Evolutionary conservation across 92 coral and sea anemone species (phyloP).

Genomic region (Phymanthus crucifer): DNA sequence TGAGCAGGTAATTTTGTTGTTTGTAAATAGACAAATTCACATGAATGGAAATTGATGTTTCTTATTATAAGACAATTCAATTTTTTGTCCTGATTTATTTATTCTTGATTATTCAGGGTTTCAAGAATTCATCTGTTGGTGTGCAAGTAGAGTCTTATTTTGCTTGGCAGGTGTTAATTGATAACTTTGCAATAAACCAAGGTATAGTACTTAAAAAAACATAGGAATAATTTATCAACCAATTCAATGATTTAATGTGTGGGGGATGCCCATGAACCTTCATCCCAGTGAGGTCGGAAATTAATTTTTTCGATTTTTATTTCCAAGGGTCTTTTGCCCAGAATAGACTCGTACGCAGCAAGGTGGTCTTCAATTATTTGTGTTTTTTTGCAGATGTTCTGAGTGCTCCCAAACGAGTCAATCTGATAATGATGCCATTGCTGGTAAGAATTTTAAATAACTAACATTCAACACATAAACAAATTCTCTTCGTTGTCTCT

Average conservation of each 20-base stretch:
- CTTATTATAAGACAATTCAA: background rate
- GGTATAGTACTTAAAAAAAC: no score
- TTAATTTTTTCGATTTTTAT: no score
- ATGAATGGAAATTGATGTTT: background rate
- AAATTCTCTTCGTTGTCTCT: no score
- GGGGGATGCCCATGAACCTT: no score
- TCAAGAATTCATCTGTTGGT: slow-evolving; percentile 56
- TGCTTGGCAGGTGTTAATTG: slow-evolving; percentile 91
- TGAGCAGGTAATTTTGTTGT: slow-evolving; percentile 73
- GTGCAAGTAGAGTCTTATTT: slow-evolving; percentile 85
- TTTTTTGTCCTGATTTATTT: background rate
- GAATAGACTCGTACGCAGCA: no score
- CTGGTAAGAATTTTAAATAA: slow-evolving; percentile 55
- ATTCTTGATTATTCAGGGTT: slow-evolving; percentile 62
- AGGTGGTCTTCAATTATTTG: no score
- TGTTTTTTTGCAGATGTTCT: slow-evolving; percentile 59
- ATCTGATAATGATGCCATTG: slow-evolving; percentile 91
- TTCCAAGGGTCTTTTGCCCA: no score
- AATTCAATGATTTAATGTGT: no score
- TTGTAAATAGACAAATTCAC: background rate
- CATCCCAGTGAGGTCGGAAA: no score
- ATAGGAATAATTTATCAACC: background rate
- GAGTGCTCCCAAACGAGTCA: slow-evolving; percentile 69
- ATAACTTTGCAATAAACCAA: slow-evolving; percentile 82
- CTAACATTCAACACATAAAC: no score